These are phyloP conservation scores for Bombus waltoni DNA, from an alignment of 1,140 invertebrate genomes.

Conservation along the genomic window DNA sequence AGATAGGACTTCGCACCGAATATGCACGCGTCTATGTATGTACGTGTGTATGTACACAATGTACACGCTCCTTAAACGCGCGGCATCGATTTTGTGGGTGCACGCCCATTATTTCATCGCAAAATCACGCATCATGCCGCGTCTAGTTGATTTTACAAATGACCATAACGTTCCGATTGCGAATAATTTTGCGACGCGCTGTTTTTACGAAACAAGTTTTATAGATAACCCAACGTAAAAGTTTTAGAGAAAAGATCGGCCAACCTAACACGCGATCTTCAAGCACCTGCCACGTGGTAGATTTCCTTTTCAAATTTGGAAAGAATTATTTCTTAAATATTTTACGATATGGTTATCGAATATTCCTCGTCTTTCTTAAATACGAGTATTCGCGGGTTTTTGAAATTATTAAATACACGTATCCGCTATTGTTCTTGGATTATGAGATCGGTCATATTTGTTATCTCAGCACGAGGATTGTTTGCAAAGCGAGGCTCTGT, in stretches of 20 bases:
- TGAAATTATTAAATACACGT: too few relatives aligned
- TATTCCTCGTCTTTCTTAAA: not conserved
- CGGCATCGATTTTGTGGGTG: conserved; percentile 26
- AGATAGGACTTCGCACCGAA: conserved; percentile 17
- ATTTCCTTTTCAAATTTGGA: too few relatives aligned
- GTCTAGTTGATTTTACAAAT: not conserved
- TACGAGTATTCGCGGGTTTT: too few relatives aligned
- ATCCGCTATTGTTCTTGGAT: too few relatives aligned
- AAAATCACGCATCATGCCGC: not conserved
- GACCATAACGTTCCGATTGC: not conserved
- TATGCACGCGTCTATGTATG: not conserved
- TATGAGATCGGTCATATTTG: too few relatives aligned
- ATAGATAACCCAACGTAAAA: not conserved
- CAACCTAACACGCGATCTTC: not conserved
- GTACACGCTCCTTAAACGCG: conserved; percentile 18
- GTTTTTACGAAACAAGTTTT: too few relatives aligned
- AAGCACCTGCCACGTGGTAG: not conserved
- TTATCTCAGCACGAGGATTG: too few relatives aligned
- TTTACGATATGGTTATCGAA: not conserved
- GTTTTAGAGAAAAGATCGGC: not conserved
- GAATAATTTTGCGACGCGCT: not conserved
- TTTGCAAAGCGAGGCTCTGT: too few relatives aligned
- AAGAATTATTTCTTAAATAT: not conserved
- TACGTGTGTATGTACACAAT: too few relatives aligned
- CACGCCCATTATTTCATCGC: conserved; percentile 25